Evolutionary conservation across 2,888 invertebrate genomes (phyloP).

Genomic region (Frankliniella fusca): DNA sequence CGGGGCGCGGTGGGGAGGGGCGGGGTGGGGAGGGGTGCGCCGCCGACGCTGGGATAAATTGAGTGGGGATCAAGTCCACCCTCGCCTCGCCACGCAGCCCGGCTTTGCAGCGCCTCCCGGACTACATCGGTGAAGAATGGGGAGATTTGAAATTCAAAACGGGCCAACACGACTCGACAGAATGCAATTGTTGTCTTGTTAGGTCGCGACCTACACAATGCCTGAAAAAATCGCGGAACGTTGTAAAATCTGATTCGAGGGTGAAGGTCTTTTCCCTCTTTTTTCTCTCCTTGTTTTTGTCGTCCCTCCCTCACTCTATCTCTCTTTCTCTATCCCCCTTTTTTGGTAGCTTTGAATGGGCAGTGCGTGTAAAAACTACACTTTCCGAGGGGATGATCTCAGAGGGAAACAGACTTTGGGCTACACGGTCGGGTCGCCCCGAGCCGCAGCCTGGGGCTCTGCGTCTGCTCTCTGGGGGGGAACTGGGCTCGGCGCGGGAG

Average conservation of each 20-base stretch:
- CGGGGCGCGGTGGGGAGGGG: not conserved
- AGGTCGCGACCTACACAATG: conserved; percentile 15
- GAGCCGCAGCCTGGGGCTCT: too few relatives aligned
- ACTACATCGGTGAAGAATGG: not conserved
- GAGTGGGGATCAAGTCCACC: conserved; percentile 15
- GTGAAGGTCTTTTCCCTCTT: not conserved
- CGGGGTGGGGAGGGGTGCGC: not conserved
- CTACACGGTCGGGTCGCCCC: too few relatives aligned
- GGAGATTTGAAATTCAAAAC: conserved; percentile 16
- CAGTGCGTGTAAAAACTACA: too few relatives aligned
- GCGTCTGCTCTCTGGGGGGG: too few relatives aligned
- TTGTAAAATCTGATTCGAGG: conserved; percentile 1
- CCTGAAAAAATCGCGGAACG: conserved; percentile 3
- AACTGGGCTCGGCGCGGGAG: too few relatives aligned
- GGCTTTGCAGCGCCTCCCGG: not conserved
- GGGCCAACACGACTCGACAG: not conserved
- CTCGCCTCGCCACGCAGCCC: not conserved
- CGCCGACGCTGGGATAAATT: not conserved
- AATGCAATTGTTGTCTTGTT: conserved; percentile 23
- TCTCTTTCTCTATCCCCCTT: not conserved
- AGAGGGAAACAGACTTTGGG: too few relatives aligned
- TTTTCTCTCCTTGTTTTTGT: not conserved
- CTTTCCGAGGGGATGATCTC: too few relatives aligned
- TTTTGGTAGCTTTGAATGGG: not conserved
- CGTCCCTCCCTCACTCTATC: not conserved